These are phyloP conservation scores for Seriola aureovittata DNA, from an alignment of 2,113 vertebrate genomes.

Conservation along the genomic window DNA sequence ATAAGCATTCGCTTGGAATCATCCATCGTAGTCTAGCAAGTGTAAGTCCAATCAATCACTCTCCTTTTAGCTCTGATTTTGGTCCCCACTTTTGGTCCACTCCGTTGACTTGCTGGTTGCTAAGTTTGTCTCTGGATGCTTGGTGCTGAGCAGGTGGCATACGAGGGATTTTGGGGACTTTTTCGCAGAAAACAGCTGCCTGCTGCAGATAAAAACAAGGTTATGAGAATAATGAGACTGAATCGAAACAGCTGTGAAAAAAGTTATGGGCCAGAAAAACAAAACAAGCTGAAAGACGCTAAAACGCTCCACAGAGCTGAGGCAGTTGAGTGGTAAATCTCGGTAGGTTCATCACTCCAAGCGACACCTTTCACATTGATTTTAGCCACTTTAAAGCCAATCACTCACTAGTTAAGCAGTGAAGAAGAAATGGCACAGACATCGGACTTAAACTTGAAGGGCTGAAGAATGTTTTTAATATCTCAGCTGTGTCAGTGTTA, in stretches of 20 bases:
- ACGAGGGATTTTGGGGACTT: not conserved
- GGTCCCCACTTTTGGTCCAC: not conserved
- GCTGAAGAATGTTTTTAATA: slow-evolving; percentile 17
- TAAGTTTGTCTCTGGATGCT: not conserved
- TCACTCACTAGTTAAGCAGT: not conserved
- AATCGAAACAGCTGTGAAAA: not conserved
- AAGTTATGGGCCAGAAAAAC: not conserved
- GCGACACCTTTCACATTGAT: not conserved
- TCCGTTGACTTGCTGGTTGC: not conserved
- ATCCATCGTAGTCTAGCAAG: not conserved
- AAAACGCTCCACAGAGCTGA: not conserved
- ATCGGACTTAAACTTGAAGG: not conserved
- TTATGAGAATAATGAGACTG: not conserved
- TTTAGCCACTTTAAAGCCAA: not conserved
- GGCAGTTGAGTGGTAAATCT: not conserved
- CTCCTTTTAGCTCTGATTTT: slow-evolving; percentile 3
- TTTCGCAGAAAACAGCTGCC: not conserved
- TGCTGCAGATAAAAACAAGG: not conserved
- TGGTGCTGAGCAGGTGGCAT: not conserved
- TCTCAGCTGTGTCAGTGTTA: slow-evolving; percentile 6
- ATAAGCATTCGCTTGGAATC: not conserved
- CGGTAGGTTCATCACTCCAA: not conserved
- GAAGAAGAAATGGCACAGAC: slow-evolving; percentile 1
- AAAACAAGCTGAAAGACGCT: not conserved
- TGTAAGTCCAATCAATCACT: not conserved